Evolutionary conservation across 2,888 invertebrate genomes (phyloP), one percentile per base, ranked within the genome.

Genomic region (Meteorus colon): DNA sequence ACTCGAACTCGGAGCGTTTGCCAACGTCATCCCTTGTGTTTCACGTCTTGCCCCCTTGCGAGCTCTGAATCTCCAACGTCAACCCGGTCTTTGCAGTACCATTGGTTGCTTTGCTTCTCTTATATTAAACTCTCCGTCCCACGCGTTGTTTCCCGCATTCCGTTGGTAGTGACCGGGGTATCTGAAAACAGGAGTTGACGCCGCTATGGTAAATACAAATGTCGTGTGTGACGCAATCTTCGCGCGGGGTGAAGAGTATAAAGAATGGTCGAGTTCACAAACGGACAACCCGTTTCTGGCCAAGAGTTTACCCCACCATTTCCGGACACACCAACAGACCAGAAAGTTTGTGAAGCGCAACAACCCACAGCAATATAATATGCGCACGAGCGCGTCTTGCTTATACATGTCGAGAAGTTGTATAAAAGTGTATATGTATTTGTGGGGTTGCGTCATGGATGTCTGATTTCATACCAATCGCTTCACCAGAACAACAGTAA

Each of bases 261-360:
- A 88, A 87, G 86, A 87, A 88, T 87, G 86, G 85, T 81, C 84
- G 60, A 73, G 67, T 75, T 76, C 71, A 37, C 71, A 72, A 63
- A 68, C 55, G 62, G 29, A 65, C 34, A 63, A 69, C 68, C 55
- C 55, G 24, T 19, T 55, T 24, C 6, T 19, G 8, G 24, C n/a
- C 4, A 55, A 55, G 55, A 55, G 55, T 19, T 55, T 55, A 55
- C 8, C 1, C 80, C 66, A 75, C 77, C 73, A 74, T 75, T 77
- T 78, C 79, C 69, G 71, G 78, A 74, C 74, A 79, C 73, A 73
- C 70, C 65, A 45, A 65, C 65, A 81, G 83, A 86, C 86, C 86
- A 82, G 85, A 84, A 88, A 88, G 87, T 88, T 87, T 86, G 85
- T 83, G 81, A 86, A 87, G 84, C 86, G 86, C 87, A 84, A 86